Evolutionary conservation across 2,888 invertebrate species (phyloP).

Genomic region (Troides aeacus): DNA sequence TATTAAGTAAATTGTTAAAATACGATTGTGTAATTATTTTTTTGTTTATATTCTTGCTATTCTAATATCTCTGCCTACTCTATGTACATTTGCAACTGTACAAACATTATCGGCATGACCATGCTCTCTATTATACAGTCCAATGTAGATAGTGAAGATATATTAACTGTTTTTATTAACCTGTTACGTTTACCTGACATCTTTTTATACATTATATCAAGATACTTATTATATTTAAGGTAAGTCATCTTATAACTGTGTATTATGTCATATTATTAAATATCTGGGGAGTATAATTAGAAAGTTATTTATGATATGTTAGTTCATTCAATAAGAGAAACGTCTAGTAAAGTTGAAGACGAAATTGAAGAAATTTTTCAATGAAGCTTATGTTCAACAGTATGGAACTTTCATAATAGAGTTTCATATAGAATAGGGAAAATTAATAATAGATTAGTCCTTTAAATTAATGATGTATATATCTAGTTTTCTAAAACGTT

Average conservation of each 20-base stretch:
- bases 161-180: conserved; percentile 11
- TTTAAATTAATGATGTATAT: too few relatives aligned
- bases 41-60: neutral
- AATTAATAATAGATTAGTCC: too few relatives aligned
- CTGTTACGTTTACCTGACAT: neutral
- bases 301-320: too few relatives aligned
- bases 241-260: neutral
- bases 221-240: neutral
- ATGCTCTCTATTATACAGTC: conserved; percentile 12
- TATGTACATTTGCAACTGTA: conserved; percentile 15
- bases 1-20: neutral
- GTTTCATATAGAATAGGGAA: too few relatives aligned
- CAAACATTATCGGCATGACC: conserved; percentile 20
- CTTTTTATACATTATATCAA: neutral
- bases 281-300: too few relatives aligned
- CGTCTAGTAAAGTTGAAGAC: too few relatives aligned
- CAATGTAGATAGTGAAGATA: conserved; percentile 12
- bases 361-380: too few relatives aligned
- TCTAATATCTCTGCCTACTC: conserved; percentile 2
- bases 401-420: too few relatives aligned
- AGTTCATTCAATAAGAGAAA: too few relatives aligned
- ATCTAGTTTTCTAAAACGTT: too few relatives aligned
- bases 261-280: too few relatives aligned
- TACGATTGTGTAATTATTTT: neutral
- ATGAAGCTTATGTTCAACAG: too few relatives aligned